Evolutionary conservation across 2,113 vertebrate species (phyloP), one percentile per base, ranked within the genome.

Genomic region (Periophthalmodon schlosseri): DNA sequence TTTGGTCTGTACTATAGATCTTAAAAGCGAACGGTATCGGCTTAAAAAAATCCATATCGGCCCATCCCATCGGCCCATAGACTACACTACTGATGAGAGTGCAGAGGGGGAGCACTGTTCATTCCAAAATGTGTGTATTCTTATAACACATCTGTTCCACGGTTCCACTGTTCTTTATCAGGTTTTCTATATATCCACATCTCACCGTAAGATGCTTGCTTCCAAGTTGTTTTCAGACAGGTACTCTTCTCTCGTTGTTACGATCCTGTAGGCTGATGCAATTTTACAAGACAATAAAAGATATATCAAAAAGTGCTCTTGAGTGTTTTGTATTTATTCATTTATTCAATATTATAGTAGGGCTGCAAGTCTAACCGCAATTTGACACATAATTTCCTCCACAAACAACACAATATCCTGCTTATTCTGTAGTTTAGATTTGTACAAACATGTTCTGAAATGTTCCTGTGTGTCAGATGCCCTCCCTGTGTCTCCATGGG

Each of bases 241-340:
- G 94, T 95, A 93, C 93, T 57, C 18, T 94, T 39, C 91, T 91
- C 91, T 90, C 76, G 92, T 94, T 94, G 94, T 90, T 95, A 94
- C 82, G 89, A 91, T 95, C 94, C 91, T 95, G 93, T 78, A 78
- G 90, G 88, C 86, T 56, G 86, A 93, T 92, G 87, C 74, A 87
- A 87, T 88, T 91, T 89, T 75, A 88, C 88, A 91, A 88, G 70
- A 88, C 90, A 93, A 94, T 92, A 87, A 91, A 77, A 86, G 86
- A 91, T 91, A 84, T 80, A 89, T 82, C 68, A 88, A 87, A 87
- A 79, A n/a, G 75, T 33, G 5, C 54, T 14, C 34, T 5, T 20
- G 52, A 56, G 52, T 56, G 20, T 9, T n/a, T 56, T 56, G 52
- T 21, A 8, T 56, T 56, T 56, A 44, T 44, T 44, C 8, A 10